Evolutionary conservation across 2,888 invertebrate genomes (phyloP).

Genomic region (Pollenia labialis): DNA sequence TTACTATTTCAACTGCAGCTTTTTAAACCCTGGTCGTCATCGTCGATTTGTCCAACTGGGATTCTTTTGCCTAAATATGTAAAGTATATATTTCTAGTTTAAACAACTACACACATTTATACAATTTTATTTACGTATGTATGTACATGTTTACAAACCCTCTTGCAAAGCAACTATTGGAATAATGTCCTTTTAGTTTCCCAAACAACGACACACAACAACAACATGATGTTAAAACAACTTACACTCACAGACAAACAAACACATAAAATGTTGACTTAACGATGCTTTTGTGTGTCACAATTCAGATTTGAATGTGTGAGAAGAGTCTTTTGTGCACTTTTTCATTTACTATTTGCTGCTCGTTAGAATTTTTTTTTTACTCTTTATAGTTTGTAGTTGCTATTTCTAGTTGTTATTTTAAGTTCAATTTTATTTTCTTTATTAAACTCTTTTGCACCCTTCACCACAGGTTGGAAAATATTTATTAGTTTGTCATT

Average conservation of each 20-base stretch:
- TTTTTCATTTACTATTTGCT: conserved; percentile 66
- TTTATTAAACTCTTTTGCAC: background rate
- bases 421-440: conserved; percentile 19
- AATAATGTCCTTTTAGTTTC: conserved; percentile 64
- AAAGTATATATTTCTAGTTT: conserved; percentile 21
- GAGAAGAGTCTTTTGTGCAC: conserved; percentile 53
- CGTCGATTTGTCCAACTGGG: too few species aligned
- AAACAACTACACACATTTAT: background rate
- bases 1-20: too few species aligned
- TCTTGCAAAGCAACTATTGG: conserved; percentile 45
- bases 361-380: conserved; percentile 63
- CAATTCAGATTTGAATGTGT: conserved; percentile 72
- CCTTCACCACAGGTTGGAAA: background rate
- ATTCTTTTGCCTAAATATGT: background rate
- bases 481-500: background rate
- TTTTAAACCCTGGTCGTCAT: too few species aligned
- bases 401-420: conserved; percentile 44
- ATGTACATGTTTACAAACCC: conserved; percentile 15
- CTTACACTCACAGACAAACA: conserved; percentile 16
- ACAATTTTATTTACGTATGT: background rate
- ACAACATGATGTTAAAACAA: conserved; percentile 17
- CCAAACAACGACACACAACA: conserved; percentile 28
- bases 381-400: conserved; percentile 39
- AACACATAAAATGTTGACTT: conserved; percentile 74
- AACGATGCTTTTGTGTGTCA: conserved; percentile 76